These are phyloP conservation scores for Arrhamphus sclerolepis DNA, from an alignment of 2,797 vertebrate species.

Conservation along the genomic window DNA sequence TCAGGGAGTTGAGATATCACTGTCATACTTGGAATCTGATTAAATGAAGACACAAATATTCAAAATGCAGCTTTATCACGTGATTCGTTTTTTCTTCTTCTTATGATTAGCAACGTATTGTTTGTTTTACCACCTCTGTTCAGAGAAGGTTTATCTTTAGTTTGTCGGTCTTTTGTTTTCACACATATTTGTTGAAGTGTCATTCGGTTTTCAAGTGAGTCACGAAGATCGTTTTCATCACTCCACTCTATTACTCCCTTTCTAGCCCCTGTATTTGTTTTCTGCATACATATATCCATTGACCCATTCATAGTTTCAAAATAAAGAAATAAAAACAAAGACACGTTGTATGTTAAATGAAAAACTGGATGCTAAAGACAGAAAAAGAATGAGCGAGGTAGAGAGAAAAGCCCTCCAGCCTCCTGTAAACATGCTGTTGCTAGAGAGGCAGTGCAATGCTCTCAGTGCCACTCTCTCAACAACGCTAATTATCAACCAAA, in stretches of 20 bases:
- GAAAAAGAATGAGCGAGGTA: conserved; percentile 34
- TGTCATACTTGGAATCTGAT: conserved; percentile 10
- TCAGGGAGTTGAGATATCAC: conserved; percentile 3
- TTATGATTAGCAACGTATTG: conserved; percentile 15
- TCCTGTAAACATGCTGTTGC: conserved; percentile 83
- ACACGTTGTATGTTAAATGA: conserved; percentile 31
- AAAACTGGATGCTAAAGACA: conserved; percentile 30
- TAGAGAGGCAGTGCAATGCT: conserved; percentile 78
- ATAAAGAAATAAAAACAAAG: conserved; percentile 18
- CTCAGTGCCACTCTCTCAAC: conserved; percentile 83
- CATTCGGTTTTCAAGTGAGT: conserved; percentile 61
- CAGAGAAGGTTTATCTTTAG: conserved; percentile 29
- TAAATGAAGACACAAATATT: conserved; percentile 14
- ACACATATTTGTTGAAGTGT: conserved; percentile 60
- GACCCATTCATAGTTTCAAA: conserved; percentile 35
- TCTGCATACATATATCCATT: conserved; percentile 8
- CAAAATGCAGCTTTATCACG: conserved; percentile 3
- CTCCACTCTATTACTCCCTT: conserved; percentile 14
- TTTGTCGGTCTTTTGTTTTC: conserved; percentile 53
- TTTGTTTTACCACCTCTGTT: conserved; percentile 42
- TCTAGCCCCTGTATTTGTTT: conserved; percentile 18
- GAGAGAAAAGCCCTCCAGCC: conserved; percentile 74
- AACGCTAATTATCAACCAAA: conserved; percentile 91
- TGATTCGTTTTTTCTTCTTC: neutral
- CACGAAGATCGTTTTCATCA: conserved; percentile 50